A percentile compares a stretch with the other conserved stretches of the same genome.
These are phyloP conservation scores for Sceloporus undulatus DNA, from an alignment of 2,113 vertebrate genomes.

Conservation along the genomic window DNA sequence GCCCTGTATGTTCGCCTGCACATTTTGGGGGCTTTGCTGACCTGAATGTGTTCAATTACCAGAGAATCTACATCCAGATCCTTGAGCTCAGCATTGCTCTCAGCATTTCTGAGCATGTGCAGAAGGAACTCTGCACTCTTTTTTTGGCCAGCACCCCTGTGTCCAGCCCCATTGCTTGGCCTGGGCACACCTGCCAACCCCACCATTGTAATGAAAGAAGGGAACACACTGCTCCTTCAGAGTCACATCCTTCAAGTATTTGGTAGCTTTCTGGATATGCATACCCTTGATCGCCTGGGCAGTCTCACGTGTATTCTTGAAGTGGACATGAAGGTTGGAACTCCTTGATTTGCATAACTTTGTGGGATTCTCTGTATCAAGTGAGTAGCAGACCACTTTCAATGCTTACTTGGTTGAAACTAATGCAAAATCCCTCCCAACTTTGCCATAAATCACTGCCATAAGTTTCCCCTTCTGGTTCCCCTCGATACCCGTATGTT, in stretches of 20 bases:
- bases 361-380: too few relatives aligned
- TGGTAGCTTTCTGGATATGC: conserved; percentile 98
- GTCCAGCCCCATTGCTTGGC: conserved; percentile 98
- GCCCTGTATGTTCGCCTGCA: conserved; percentile 93
- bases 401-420: too few relatives aligned
- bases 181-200: conserved; percentile 95
- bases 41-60: conserved; percentile 98
- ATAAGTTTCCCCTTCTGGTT: too few relatives aligned
- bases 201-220: conserved; percentile 96
- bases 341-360: too few relatives aligned
- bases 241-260: conserved; percentile 92
- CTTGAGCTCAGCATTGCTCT: conserved; percentile 99
- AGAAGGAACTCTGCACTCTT: conserved; percentile 97
- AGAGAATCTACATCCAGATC: conserved; percentile 97
- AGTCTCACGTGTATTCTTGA: conserved; percentile 99
- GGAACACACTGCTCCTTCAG: conserved; percentile 96
- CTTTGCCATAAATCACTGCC: too few relatives aligned
- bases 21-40: conserved; percentile 99
- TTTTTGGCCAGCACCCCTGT: conserved; percentile 97
- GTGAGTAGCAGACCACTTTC: too few relatives aligned
- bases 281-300: conserved; percentile 99
- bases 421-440: too few relatives aligned
- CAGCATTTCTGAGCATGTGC: conserved; percentile 98
- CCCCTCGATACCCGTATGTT: too few relatives aligned
- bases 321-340: not conserved